These are phyloP conservation scores for Phlogophora meticulosa DNA, from an alignment of 2,888 invertebrate genomes.

Conservation along the genomic window DNA sequence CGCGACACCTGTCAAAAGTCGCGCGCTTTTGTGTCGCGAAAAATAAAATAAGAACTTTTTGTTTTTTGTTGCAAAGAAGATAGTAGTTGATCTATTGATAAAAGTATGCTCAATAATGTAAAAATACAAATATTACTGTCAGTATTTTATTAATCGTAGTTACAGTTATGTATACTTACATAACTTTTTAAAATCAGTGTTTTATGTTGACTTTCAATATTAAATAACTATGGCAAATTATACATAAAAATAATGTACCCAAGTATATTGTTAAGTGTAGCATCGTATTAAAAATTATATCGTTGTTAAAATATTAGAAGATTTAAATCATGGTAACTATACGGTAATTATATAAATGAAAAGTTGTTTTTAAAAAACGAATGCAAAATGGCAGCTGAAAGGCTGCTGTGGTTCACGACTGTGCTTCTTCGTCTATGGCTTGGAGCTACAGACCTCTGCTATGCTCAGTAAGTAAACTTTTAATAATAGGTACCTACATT, in stretches of 20 bases:
- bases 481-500: not conserved
- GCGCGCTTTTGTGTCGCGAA: conserved; percentile 65
- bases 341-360: conserved; percentile 4
- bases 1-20: conserved; percentile 74
- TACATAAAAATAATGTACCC: conserved; percentile 42
- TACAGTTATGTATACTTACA: conserved; percentile 47
- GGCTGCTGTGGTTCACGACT: conserved; percentile 82
- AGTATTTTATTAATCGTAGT: not conserved
- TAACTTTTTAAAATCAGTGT: conserved; percentile 48
- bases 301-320: conserved; percentile 4
- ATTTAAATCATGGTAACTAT: conserved; percentile 27
- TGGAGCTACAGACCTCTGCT: conserved; percentile 87
- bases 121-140: not conserved
- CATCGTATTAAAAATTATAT: not conserved
- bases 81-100: not conserved
- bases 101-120: conserved; percentile 31
- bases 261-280: conserved; percentile 1
- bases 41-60: not conserved
- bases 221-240: not conserved
- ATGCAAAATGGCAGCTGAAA: conserved; percentile 81
- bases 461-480: conserved; percentile 86
- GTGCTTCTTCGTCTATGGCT: conserved; percentile 84
- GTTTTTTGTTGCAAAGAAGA: conserved; percentile 19
- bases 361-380: conserved; percentile 30
- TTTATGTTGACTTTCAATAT: not conserved